phyloP scores from a whole-genome alignment of 2,888 invertebrate genomes.

The Branchellion lobata region DNA sequence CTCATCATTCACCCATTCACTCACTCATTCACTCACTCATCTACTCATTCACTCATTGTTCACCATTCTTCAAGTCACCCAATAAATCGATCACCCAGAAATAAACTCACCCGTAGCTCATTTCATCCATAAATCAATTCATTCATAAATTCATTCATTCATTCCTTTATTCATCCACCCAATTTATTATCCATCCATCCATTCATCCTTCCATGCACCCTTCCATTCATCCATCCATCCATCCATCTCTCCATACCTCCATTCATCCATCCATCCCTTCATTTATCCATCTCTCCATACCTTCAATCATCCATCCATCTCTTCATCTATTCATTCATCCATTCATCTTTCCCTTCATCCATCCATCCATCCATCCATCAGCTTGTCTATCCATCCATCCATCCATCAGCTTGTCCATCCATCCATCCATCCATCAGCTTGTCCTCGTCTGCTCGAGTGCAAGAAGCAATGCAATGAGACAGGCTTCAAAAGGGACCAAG shows the following conservation, averaged over 20 bases:
- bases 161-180: neutral
- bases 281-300: neutral
- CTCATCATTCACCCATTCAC: neutral
- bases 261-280: conserved; percentile 12
- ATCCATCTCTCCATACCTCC: neutral
- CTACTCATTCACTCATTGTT: neutral
- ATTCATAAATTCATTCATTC: too few species aligned
- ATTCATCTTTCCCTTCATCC: neutral
- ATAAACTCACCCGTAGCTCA: too few species aligned
- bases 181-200: too few species aligned
- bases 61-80: too few species aligned
- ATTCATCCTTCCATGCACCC: neutral
- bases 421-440: conserved; percentile 4
- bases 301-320: neutral
- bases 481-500: neutral
- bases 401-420: neutral
- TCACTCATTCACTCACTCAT: neutral
- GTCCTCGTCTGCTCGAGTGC: neutral
- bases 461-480: neutral
- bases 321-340: conserved; percentile 1
- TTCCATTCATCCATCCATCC: neutral
- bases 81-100: too few species aligned
- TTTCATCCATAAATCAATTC: too few species aligned
- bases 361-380: neutral
- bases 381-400: neutral